These are phyloP conservation scores for Sipha maydis DNA, from an alignment of 2,888 invertebrate species.

Conservation along the genomic window DNA sequence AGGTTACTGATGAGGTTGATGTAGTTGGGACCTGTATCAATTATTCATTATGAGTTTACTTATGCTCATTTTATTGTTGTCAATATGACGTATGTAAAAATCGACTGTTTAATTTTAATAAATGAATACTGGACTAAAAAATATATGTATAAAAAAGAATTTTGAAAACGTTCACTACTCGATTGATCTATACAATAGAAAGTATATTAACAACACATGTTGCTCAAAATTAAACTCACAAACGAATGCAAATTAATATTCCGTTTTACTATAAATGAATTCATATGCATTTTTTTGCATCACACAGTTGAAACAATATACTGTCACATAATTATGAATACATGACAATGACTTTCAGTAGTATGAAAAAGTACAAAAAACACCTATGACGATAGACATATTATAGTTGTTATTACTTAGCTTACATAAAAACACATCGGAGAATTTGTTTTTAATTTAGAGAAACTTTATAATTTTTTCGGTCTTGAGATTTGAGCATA, in stretches of 20 bases:
- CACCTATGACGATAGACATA: no score
- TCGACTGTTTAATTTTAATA: slow-evolving; percentile 35
- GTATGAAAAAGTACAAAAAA: background rate
- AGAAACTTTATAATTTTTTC: no score
- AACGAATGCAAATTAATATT: slow-evolving; percentile 45
- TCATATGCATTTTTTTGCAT: slow-evolving; percentile 5
- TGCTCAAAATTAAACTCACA: slow-evolving; percentile 10
- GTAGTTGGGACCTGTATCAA: slow-evolving; percentile 39
- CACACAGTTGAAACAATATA: slow-evolving; percentile 47
- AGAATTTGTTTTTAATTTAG: no score
- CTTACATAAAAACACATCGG: no score
- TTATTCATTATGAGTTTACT: slow-evolving; percentile 20
- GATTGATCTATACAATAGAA: slow-evolving; percentile 15
- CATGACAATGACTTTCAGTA: background rate
- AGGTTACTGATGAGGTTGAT: slow-evolving; percentile 47
- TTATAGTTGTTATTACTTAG: no score
- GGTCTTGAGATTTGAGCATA: no score
- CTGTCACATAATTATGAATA: slow-evolving; percentile 21
- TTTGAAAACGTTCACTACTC: background rate
- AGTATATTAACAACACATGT: slow-evolving; percentile 31
- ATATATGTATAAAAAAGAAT: background rate
- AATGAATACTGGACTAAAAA: slow-evolving; percentile 1
- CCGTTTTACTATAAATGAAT: slow-evolving; percentile 14
- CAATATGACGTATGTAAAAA: slow-evolving; percentile 6
- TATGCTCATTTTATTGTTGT: slow-evolving; percentile 35